A percentile compares a stretch with the other conserved stretches of the same genome.
phyloP scores from a whole-genome alignment of 2,797 vertebrate genomes.

The Dermochelys coriacea region DNA sequence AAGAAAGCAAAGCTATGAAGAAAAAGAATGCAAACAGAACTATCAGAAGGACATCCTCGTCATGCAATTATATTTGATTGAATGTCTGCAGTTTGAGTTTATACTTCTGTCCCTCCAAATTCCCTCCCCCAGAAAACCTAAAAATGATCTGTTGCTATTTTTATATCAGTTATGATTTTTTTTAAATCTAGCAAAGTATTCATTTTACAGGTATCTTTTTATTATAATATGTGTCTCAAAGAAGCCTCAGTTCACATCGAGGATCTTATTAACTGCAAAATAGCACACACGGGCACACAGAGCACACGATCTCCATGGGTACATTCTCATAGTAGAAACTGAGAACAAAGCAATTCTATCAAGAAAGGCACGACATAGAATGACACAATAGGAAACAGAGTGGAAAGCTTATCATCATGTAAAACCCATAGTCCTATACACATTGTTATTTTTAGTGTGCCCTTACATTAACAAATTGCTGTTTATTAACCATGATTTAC shows the following conservation, averaged over 20 bases:
- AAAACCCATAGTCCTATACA: slow-evolving; percentile 53
- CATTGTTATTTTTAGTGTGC: slow-evolving; percentile 41
- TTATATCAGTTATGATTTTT: slow-evolving; percentile 72
- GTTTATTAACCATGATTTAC: slow-evolving; percentile 76
- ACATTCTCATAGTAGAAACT: slow-evolving; percentile 67
- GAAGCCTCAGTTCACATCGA: slow-evolving; percentile 62
- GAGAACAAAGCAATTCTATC: slow-evolving; percentile 57
- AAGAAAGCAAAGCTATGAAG: slow-evolving; percentile 56
- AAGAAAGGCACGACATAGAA: slow-evolving; percentile 58
- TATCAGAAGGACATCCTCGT: background rate
- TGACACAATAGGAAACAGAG: slow-evolving; percentile 51
- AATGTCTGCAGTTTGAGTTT: slow-evolving; percentile 42
- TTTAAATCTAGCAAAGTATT: slow-evolving; percentile 71
- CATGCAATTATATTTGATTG: slow-evolving; percentile 28
- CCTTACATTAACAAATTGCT: slow-evolving; percentile 66
- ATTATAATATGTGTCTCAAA: slow-evolving; percentile 68
- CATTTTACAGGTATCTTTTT: slow-evolving; percentile 70
- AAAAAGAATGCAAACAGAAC: slow-evolving; percentile 34
- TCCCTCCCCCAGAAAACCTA: slow-evolving; percentile 47
- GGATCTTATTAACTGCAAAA: slow-evolving; percentile 73
- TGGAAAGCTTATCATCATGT: slow-evolving; percentile 58
- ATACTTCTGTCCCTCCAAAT: slow-evolving; percentile 30
- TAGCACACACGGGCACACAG: background rate
- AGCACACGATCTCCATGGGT: slow-evolving; percentile 59
- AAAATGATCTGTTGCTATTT: slow-evolving; percentile 58